Conservation (phyloP, 2,797 vertebrate species). For the Manis javanica region DNA sequence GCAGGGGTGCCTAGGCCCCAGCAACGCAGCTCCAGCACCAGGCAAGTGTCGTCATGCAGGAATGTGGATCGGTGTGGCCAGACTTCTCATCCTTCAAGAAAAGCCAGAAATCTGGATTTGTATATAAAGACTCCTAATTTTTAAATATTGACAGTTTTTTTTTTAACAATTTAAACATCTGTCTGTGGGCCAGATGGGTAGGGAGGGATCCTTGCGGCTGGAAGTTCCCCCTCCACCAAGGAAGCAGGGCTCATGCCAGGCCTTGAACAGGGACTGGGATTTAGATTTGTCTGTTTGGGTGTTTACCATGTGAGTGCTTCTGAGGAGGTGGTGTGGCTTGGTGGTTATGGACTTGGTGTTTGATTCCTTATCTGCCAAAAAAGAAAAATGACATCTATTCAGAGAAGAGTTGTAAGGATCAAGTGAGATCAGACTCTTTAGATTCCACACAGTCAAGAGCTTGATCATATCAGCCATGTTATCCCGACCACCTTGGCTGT, state of each 20-base stretch:
- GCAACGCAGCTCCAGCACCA: not conserved
- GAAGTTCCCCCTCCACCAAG: not conserved
- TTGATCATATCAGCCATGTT: not conserved
- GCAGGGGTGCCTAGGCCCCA: not conserved
- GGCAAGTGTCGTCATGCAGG: not conserved
- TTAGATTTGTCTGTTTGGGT: not conserved
- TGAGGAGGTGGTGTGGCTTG: not conserved
- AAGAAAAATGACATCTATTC: not conserved
- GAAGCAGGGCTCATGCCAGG: not conserved
- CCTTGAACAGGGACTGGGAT: not conserved
- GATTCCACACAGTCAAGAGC: no score
- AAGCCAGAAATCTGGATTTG: not conserved
- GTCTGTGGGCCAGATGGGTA: not conserved
- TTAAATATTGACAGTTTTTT: not conserved
- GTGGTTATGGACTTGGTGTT: not conserved
- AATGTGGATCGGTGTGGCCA: fast-evolving
- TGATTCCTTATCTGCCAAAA: not conserved
- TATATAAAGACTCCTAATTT: not conserved
- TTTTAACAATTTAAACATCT: not conserved
- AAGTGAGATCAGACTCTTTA: not conserved
- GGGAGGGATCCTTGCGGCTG: not conserved
- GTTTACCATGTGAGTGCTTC: not conserved
- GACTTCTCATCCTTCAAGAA: not conserved
- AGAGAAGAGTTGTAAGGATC: not conserved
- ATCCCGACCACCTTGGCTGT: not conserved